Base-by-base conservation (phyloP, 1,140 invertebrate species). In the Hirudo medicinalis region DNA sequence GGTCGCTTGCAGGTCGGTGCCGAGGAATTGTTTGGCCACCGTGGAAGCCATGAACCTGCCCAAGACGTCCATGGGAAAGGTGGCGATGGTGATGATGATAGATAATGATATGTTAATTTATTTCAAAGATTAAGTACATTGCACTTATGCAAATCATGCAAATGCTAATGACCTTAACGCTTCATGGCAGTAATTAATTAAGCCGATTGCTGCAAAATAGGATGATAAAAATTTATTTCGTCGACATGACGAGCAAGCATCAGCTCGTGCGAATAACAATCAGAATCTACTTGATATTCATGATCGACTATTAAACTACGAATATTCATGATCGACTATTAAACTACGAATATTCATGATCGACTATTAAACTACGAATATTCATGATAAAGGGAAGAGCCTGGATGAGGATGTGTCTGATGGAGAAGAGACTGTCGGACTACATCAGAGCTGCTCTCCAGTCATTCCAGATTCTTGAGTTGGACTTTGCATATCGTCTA, bases 391-490 rank as follows among this genome's bases (percentile, higher is more conserved):
- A 70, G 69, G 69, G 69, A 49, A 36, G 69, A 20, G 69, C 43
- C n/a, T 70, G 69, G 69, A 19, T 70, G 32, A 36, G 69, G 49
- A 70, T 70, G 69, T 70, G 69, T 70, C 69, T 70, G 49, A 70
- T 70, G 69, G 69, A 70, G 53, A 70, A 70, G 69, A 36, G 69
- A 9, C 22, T 70, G 17, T 70, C 69, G 17, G 69, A 70, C 11
- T 70, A 70, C 49, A 22, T 70, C 43, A 49, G 22, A 29, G 19
- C 49, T 53, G 69, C 69, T 6, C 36, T 70, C 9, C 69, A 70
- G n/a, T 49, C 32, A 43, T 53, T 49, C n/a, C 43, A 70, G n/a
- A 25, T 70, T 6, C n/a, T 70, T 3, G 69, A 54, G 69, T 68
- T 19, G 2, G 29, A 32, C 25, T 20, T n/a, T n/a, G 29, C 13